Evolutionary conservation across 2,888 invertebrate species (phyloP), one percentile per base, ranked within the genome.

Genomic region (Muschampia plurimacula): DNA sequence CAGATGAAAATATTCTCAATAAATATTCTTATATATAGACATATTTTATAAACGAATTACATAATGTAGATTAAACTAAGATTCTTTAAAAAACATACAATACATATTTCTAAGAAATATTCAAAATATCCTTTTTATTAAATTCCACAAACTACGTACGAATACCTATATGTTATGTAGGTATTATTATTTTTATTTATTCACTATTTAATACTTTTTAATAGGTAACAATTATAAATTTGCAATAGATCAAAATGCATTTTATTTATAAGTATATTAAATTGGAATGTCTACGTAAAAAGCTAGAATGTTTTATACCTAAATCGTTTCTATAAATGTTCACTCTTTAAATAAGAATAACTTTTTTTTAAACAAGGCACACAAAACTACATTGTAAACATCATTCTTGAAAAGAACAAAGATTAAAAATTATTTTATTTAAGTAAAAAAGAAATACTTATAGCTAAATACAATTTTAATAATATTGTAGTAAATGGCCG

Each of bases 211-310:
- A 65, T 71, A 59, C 49, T 71, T 71, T 71, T 46, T 49, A 71
- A 59, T 65, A 65, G 15, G 65, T 71, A 71, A 71, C 70, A 65
- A 64, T 71, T 22, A 65, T 66, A 65, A 46, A 65, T 65, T 65
- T 70, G 44, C 59, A 70, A 65, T 65, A 71, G 60, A 59, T 72
- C 52, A 41, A 72, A 71, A 72, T 71, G 60, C 52, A 22, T 60
- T 60, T 68, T 49, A 68, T 66, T 28, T 41, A 44, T 64, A 44
- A 13, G 52, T 60, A 39, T 62, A 44, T 69, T 46, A 65, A 64
- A 65, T 66, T 72, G 71, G 71, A 72, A 72, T 72, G 71, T 67
- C 62, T 68, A 52, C 57, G 52, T 67, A 67, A 71, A 64, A 66
- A 67, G 66, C 59, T 72, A 67, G 60, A 66, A 41, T 39, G 52